A percentile compares a stretch with the other conserved stretches of the same genome.
Evolutionary conservation across 2,888 invertebrate genomes (phyloP).

Genomic region (Leptarthrus brevirostris): DNA sequence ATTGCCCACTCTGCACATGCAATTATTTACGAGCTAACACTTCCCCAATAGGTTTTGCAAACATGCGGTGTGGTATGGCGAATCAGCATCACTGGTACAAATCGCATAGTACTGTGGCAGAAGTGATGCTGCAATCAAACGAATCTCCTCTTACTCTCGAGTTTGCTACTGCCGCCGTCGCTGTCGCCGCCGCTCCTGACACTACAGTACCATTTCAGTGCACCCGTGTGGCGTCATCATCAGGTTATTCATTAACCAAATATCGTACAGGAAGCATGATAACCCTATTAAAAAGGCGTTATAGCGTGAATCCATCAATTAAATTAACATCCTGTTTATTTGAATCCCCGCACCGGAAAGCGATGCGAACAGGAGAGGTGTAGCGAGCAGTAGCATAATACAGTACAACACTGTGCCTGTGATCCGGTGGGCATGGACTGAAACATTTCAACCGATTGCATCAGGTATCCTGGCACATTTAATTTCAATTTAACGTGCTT

Average conservation of each 20-base stretch:
- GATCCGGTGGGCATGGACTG: constrained; percentile 14
- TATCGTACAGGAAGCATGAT: constrained; percentile 53
- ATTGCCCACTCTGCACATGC: constrained; percentile 22
- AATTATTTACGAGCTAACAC: constrained; percentile 49
- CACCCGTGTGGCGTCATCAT: constrained; percentile 48
- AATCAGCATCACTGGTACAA: not conserved
- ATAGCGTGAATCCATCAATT: constrained; percentile 58
- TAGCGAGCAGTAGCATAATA: too few species aligned
- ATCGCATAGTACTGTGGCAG: not conserved
- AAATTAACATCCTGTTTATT: constrained; percentile 56
- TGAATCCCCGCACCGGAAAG: constrained; percentile 11
- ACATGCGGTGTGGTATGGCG: not conserved
- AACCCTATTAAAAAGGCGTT: constrained; percentile 59
- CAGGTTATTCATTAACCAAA: constrained; percentile 55
- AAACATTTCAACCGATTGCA: constrained; percentile 22
- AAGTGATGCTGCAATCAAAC: constrained; percentile 26
- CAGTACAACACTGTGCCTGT: too few species aligned
- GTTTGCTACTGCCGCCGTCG: constrained; percentile 6
- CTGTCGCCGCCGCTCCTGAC: too few species aligned
- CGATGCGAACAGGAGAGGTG: not conserved
- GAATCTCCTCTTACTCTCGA: constrained; percentile 2
- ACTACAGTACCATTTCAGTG: constrained; percentile 23
- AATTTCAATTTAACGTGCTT: constrained; percentile 48
- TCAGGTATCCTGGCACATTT: constrained; percentile 30
- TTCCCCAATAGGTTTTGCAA: constrained; percentile 25